Evolutionary conservation across 1,140 invertebrate genomes (phyloP).

Genomic region (Palaemon carinicauda): DNA sequence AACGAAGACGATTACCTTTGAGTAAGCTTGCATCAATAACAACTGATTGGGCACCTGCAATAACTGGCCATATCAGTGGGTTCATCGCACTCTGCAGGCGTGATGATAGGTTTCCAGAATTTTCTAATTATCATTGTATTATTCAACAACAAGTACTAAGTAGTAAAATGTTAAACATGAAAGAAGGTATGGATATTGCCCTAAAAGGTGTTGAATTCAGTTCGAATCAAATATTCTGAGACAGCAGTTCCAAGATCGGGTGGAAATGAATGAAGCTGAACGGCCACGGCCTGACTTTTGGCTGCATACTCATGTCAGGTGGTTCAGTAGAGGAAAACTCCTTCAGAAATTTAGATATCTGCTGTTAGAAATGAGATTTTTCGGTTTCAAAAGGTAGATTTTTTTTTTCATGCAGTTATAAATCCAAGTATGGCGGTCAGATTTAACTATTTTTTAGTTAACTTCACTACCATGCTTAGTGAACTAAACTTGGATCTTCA

Average conservation of each 20-base stretch:
- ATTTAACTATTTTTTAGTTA: conserved; percentile 28
- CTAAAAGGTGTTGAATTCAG: conserved; percentile 20
- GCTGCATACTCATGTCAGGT: conserved; percentile 28
- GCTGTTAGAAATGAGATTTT: conserved; percentile 3
- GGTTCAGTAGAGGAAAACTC: conserved; percentile 28
- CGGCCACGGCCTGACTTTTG: conserved; percentile 7
- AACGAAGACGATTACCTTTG: no score
- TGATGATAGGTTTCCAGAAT: conserved; percentile 11
- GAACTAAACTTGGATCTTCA: no score
- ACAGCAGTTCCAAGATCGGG: conserved; percentile 13
- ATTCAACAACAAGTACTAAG: conserved; percentile 33
- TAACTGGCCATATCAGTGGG: conserved; percentile 13
- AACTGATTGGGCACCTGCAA: conserved; percentile 33
- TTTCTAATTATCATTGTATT: conserved; percentile 1
- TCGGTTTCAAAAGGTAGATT: background rate
- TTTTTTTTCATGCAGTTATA: background rate
- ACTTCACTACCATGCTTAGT: no score
- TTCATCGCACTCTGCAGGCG: background rate
- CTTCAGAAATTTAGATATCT: conserved; percentile 24
- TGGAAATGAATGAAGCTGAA: conserved; percentile 21
- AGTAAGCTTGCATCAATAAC: background rate
- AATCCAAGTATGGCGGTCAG: background rate
- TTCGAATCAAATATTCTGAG: conserved; percentile 32
- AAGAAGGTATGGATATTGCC: conserved; percentile 30
- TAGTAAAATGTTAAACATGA: conserved; percentile 20